A percentile compares a stretch with the other conserved stretches of the same genome.
Evolutionary conservation across 1,140 invertebrate species (phyloP).

Genomic region (Aporrectodea caliginosa): DNA sequence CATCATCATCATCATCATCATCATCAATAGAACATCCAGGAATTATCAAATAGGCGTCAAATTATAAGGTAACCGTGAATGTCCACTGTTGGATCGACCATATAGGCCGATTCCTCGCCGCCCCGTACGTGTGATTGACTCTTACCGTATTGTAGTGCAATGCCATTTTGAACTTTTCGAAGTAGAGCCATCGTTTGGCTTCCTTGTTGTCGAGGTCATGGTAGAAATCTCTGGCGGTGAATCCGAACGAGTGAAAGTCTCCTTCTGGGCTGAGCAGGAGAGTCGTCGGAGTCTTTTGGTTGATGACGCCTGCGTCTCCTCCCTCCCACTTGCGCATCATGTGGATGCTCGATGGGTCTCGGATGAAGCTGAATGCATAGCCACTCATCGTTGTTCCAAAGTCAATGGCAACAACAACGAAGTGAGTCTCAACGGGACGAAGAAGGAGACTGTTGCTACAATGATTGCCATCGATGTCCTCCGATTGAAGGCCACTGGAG

Average conservation of each 20-base stretch:
- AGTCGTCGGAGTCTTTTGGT: constrained; percentile 64
- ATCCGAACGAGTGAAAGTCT: constrained; percentile 64
- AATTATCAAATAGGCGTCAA: too few species aligned
- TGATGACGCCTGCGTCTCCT: constrained; percentile 62
- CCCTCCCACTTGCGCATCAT: constrained; percentile 66
- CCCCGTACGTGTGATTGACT: too few species aligned
- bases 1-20: too few species aligned
- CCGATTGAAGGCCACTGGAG: too few species aligned
- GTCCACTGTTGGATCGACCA: too few species aligned
- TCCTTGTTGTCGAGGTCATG: constrained; percentile 61
- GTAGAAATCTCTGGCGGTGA: constrained; percentile 61
- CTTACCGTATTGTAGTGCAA: constrained; percentile 61
- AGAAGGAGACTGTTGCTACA: too few species aligned
- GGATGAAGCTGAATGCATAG: constrained; percentile 63
- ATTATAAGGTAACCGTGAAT: too few species aligned
- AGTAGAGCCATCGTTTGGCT: constrained; percentile 62
- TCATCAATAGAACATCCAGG: too few species aligned
- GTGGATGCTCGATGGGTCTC: constrained; percentile 61
- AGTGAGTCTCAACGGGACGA: constrained; percentile 38
- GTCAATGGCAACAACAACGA: constrained; percentile 65
- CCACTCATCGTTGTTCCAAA: constrained; percentile 66
- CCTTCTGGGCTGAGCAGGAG: constrained; percentile 61
- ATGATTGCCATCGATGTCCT: too few species aligned
- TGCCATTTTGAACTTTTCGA: constrained; percentile 66
- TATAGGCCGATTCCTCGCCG: too few species aligned